Evolutionary conservation across 2,797 vertebrate genomes (phyloP).

Genomic region (Steatocranus sp.): DNA sequence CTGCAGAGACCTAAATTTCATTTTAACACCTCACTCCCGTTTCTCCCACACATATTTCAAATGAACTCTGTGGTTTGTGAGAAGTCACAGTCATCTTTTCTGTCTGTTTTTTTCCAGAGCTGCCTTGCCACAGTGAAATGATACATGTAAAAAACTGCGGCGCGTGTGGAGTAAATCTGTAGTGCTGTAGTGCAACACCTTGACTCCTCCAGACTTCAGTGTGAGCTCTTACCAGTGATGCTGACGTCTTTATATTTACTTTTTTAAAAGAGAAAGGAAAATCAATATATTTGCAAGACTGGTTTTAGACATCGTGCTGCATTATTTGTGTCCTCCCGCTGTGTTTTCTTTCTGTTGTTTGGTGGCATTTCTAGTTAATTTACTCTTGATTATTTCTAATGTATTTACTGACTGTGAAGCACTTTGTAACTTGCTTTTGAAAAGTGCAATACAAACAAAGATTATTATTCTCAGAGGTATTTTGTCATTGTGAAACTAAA

Average conservation of each 20-base stretch:
- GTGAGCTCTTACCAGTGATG: not conserved
- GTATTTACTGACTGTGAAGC: constrained; percentile 34
- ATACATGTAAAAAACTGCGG: not conserved
- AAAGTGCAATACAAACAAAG: constrained; percentile 48
- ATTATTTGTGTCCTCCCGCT: not conserved
- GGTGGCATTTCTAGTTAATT: constrained; percentile 35
- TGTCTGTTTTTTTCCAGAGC: not conserved
- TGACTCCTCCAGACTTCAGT: not conserved
- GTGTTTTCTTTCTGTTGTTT: constrained; percentile 8
- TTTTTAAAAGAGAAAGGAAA: not conserved
- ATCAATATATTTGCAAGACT: not conserved
- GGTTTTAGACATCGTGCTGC: not conserved
- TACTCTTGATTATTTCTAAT: constrained; percentile 41
- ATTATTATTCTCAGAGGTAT: constrained; percentile 52
- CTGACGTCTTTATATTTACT: not conserved
- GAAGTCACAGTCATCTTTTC: constrained; percentile 5
- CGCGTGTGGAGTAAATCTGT: not conserved
- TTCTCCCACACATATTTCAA: constrained; percentile 41
- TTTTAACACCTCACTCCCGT: constrained; percentile 37
- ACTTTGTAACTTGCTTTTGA: constrained; percentile 49
- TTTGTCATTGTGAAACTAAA: constrained; percentile 58
- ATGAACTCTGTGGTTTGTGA: constrained; percentile 21
- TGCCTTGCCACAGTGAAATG: not conserved
- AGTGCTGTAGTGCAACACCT: not conserved
- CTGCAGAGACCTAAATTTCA: constrained; percentile 41